Base-by-base conservation (phyloP, 2,888 invertebrate genomes). In the Phlogophora meticulosa region DNA sequence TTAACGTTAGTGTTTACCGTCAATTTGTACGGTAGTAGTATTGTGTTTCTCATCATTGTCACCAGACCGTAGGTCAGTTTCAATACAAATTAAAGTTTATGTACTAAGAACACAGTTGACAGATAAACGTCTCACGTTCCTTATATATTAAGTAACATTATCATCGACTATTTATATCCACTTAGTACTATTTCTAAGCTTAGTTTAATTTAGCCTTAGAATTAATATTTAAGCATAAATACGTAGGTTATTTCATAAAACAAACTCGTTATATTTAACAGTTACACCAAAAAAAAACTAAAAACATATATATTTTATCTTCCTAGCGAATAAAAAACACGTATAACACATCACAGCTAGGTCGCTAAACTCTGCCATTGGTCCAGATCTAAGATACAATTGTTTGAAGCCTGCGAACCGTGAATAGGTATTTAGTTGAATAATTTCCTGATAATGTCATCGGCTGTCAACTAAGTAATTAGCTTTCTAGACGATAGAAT, bases 361-460 rank as follows among this genome's bases (percentile, higher is more conserved):
- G 56, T 74, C 52, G 63, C 72, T 72, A 68, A 68, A 72, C 65
- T 59, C 57, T 53, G 66, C 68, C 65, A 69, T 73, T 73, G 67
- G 51, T 59, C 20, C 53, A 56, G 81, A 82, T 81, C 49, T 20
- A 1, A 64, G 81, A 81, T 81, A 82, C 51, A 55, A 80, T 82
- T 82, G 81, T 82, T 80, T 82, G 59, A 28, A 46, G 42, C 36
- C 46, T 60, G 62, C 55, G 63, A 78, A 80, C 72, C 83, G 57
- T 75, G 73, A 70, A 73, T 60, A 72, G 60, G 62, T 72, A 68
- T 72, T 72, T 63, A 77, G 65, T 76, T 80, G 72, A 77, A 85
- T 80, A 81, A 80, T 82, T 78, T 76, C 48, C 11, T 63, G 85
- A 88, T 88, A 87, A 71, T 85, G 88, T 88, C 87, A 75, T 81